Evolutionary conservation across 1,140 invertebrate species (phyloP), one percentile per base, ranked within the genome.

Genomic region (Lasioglossum albipes): DNA sequence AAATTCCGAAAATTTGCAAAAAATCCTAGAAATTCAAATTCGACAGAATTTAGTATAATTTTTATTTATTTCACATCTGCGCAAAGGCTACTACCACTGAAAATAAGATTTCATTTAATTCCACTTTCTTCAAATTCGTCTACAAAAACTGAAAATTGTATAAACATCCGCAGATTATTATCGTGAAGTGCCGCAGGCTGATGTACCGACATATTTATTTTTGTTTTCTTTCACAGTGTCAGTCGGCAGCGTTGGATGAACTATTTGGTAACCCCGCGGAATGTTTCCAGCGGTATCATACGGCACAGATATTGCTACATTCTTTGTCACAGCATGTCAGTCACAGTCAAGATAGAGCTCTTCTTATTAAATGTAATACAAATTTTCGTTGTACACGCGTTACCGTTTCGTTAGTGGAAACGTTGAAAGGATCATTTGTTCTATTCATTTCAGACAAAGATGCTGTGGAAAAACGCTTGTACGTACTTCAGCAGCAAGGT

Each of bases 221-320:
- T 13, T n/a, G 64, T 27, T 16, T 64, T 36, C 74, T 66, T 79
- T 85, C 78, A 27, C 92, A 99, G 97, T 99, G 98, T 93, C 98
- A 99, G 93, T 96, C 97, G 75, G 99, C 99, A 84, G 99, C 99
- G 42, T 93, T 99, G 82, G 98, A 99, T 92, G 99, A 99, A 94
- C 91, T 99, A 73, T 98, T 99, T 93, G 98, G 98, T 54, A 98
- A 99, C 91, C 97, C 98, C 70, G 96, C 97, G 86, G 97, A 98
- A 93, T 99, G 98, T 94, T 98, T 99, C 91, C 96, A 97, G 85
- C 95, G 98, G 75, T 99, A 99, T 94, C 97, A 99, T 93, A 99
- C 98, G 22, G 99, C 99, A 81, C 99, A 99, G 91, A 99, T 99
- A 91, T 93, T 99, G 80, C 94, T 99, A 71, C 99, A 99, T 94